These are phyloP conservation scores for Pheosia gnoma DNA, from an alignment of 2,888 invertebrate genomes.

Conservation along the genomic window DNA sequence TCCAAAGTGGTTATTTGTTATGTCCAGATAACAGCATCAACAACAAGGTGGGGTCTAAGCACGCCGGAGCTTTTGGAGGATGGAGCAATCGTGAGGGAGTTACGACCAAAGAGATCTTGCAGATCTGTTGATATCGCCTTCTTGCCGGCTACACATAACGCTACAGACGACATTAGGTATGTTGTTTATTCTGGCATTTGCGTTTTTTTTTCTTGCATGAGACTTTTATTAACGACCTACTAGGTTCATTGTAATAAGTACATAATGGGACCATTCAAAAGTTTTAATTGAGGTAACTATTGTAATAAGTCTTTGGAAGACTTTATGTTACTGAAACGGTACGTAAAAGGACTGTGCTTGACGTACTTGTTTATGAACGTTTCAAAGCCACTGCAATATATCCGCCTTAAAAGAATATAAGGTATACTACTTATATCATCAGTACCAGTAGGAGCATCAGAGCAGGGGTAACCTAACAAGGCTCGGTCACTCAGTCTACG, in stretches of 20 bases:
- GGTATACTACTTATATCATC: too few species aligned
- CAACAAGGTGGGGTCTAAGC: constrained; percentile 66
- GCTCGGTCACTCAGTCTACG: too few species aligned
- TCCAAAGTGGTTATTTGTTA: background rate
- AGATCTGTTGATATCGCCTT: constrained; percentile 72
- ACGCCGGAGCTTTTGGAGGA: constrained; percentile 68
- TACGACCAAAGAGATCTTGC: constrained; percentile 68
- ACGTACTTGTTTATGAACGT: too few species aligned
- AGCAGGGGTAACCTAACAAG: too few species aligned
- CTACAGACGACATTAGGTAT: constrained; percentile 73
- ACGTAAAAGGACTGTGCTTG: too few species aligned
- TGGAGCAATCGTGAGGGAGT: constrained; percentile 64
- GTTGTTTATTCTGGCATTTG: background rate
- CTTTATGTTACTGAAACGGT: too few species aligned
- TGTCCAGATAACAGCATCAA: constrained; percentile 67
- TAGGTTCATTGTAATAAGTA: too few species aligned
- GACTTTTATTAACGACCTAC: too few species aligned
- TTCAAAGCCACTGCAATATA: too few species aligned
- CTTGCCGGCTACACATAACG: constrained; percentile 68
- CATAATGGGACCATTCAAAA: background rate
- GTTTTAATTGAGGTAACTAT: background rate
- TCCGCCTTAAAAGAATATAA: too few species aligned
- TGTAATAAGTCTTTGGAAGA: background rate
- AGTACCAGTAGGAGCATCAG: too few species aligned
- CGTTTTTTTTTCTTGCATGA: background rate